Percentiles rank a stretch among this genome's conserved stretches.
Conservation (phyloP, 1,140 invertebrate species). For the Elysia chlorotica region DNA sequence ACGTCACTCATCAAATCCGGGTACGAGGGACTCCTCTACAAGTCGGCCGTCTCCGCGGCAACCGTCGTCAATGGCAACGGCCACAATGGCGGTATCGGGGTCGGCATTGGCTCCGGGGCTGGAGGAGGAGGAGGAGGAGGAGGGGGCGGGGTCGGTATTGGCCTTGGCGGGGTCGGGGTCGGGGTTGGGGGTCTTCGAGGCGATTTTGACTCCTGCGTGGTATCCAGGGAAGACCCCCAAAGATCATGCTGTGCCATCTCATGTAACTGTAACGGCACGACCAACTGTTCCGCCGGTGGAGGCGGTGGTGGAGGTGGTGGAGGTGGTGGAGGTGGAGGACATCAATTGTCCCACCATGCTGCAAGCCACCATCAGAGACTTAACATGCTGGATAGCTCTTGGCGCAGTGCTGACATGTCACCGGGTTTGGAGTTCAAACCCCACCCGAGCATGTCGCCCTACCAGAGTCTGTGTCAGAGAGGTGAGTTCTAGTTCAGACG, state of each 20-base stretch:
- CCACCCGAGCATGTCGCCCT: slow-evolving; percentile 41
- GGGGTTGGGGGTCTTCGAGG: too few relatives aligned
- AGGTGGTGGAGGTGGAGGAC: too few relatives aligned
- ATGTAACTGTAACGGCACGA: slow-evolving; percentile 49
- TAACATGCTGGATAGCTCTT: slow-evolving; percentile 47
- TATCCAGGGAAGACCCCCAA: slow-evolving; percentile 41
- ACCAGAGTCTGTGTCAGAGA: slow-evolving; percentile 54
- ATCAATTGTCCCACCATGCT: too few relatives aligned
- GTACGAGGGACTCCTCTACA: slow-evolving; percentile 53
- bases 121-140: too few relatives aligned
- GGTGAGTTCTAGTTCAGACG: slow-evolving; percentile 33
- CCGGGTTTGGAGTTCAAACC: slow-evolving; percentile 48
- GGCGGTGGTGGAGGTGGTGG: too few relatives aligned
- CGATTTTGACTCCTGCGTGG: slow-evolving; percentile 25
- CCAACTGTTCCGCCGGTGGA: too few relatives aligned
- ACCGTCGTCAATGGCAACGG: slow-evolving; percentile 26
- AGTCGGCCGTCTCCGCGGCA: slow-evolving; percentile 35
- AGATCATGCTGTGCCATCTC: slow-evolving; percentile 54
- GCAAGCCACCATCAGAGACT: slow-evolving; percentile 47
- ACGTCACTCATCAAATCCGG: slow-evolving; percentile 32
- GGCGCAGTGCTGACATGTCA: slow-evolving; percentile 42
- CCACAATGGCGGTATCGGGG: too few relatives aligned
- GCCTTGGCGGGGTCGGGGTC: too few relatives aligned
- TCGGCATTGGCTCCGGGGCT: too few relatives aligned
- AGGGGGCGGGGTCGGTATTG: too few relatives aligned